Evolutionary conservation across 2,113 vertebrate genomes (phyloP), one percentile per base, ranked within the genome.

Genomic region (Tauraco erythrolophus): DNA sequence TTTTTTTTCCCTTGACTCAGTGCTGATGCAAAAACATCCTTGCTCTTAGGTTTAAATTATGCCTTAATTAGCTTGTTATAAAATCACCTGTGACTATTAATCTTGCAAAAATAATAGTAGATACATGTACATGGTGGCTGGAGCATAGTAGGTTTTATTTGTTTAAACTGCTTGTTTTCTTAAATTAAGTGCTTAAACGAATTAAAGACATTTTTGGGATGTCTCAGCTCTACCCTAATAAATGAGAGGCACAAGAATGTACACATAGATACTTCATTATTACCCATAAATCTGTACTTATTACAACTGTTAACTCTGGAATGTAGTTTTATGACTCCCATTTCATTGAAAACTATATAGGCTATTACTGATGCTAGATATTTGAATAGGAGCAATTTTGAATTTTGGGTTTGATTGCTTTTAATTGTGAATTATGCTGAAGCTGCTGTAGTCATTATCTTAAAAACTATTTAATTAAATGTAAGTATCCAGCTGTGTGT

Each of bases 381-480:
- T 50, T 84, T 70, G 71, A 94, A 91, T 62, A 75, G 84, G 88
- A 92, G 69, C 60, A 53, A 64, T 48, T 87, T 33, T 33, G 61
- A 88, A 65, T 89, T 91, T 91, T 1, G 92, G 94, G 61, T 60
- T 88, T 94, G 87, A 96, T 95, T 89, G 93, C 87, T 84, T 93
- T 94, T 88, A 88, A 88, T 93, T 88, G 92, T 71, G 92, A 95
- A 88, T 94, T 89, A 92, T 79, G 53, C 62, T 83, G 64, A 93
- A 89, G 79, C 76, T 87, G 92, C 81, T 53, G 39, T 23, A 91
- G 77, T 69, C 61, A 45, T 96, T 96, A 96, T 53, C 92, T 89
- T 93, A 19, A 95, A 95, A 96, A 68, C 93, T 93, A 79, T 94
- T 97, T 93, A 94, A 95, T 95, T 95, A 91, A 93, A 91, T 93